These are phyloP conservation scores for Hypanus sabinus DNA, from an alignment of 2,113 vertebrate species.

Conservation along the genomic window DNA sequence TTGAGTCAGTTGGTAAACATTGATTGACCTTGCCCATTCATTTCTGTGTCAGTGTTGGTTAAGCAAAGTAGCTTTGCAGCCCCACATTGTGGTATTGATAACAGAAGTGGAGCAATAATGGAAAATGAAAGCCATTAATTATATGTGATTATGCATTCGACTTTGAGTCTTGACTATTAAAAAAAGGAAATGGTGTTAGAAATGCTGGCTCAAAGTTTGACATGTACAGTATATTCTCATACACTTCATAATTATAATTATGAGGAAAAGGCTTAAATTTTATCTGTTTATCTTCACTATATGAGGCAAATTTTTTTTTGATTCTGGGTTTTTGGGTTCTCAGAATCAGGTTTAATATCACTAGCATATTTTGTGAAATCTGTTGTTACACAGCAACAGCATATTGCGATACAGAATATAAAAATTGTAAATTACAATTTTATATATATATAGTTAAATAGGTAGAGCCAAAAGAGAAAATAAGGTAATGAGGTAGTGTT, in stretches of 20 bases:
- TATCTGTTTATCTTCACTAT: not conserved
- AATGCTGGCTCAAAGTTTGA: not conserved
- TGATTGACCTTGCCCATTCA: not conserved
- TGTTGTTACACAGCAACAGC: no score
- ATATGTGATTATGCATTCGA: not conserved
- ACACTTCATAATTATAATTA: not conserved
- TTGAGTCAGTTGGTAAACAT: not conserved
- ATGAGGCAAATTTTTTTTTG: not conserved
- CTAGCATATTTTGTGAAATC: no score
- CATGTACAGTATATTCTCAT: not conserved
- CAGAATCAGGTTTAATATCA: no score
- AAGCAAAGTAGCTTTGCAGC: not conserved
- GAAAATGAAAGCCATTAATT: not conserved
- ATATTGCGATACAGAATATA: no score
- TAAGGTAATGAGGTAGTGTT: no score
- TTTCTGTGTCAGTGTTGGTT: not conserved
- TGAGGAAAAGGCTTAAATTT: not conserved
- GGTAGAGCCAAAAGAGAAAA: no score
- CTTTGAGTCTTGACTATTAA: not conserved
- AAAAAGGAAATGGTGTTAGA: not conserved
- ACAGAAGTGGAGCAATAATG: not conserved
- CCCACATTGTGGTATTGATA: not conserved
- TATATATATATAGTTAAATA: no score
- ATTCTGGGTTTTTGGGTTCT: no score
- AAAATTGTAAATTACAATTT: no score